Base-by-base conservation (phyloP, 2,113 vertebrate species). In the Gadus macrocephalus region DNA sequence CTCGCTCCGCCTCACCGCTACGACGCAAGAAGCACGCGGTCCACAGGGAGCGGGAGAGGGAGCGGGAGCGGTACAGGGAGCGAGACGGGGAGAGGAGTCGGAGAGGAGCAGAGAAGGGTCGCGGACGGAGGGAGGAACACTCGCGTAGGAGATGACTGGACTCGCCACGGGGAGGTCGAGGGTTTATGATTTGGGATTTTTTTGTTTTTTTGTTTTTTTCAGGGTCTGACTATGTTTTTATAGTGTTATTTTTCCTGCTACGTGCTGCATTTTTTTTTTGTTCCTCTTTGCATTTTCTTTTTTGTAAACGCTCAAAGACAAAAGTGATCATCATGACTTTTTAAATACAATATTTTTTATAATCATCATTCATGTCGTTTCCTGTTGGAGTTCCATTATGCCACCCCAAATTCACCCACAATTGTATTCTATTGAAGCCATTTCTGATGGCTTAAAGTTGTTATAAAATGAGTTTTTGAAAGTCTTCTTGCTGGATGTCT, bases 61-160 rank as follows among this genome's bases (percentile, higher is more conserved):
- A 15, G 2, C 16, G 67, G n/a, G 5, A 27, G n/a, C 17, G 5
- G 2, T 31, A 42, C 16, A 67, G 49, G 16, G 27, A 8, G n/a
- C 19, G 42, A 49, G 22, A 22, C 15, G 9, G 42, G 55, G 75
- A 31, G 14, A 42, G 62, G 12, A 15, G 55, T 49, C 53, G 53
- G 7, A 0, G 8, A 64, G 58, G 60, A 3, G 0, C 56, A 15
- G 5, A 53, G 11, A 66, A 62, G 19, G 19, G 53, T 15, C 61
- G 15, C 15, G 60, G 53, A 58, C 25, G 65, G 61, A 58, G 15
- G 2, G 17, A 56, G 14, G 3, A 19, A 35, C 15, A 38, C 19
- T 66, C 65, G 27, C 80, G 67, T n/a, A 70, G 76, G 62, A 74
- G 76, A 71, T 71, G 55, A 64, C 14, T 1, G 4, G 2, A 15